Conservation (phyloP, 1,140 invertebrate genomes). For the Lordiphosa mommai region DNA sequence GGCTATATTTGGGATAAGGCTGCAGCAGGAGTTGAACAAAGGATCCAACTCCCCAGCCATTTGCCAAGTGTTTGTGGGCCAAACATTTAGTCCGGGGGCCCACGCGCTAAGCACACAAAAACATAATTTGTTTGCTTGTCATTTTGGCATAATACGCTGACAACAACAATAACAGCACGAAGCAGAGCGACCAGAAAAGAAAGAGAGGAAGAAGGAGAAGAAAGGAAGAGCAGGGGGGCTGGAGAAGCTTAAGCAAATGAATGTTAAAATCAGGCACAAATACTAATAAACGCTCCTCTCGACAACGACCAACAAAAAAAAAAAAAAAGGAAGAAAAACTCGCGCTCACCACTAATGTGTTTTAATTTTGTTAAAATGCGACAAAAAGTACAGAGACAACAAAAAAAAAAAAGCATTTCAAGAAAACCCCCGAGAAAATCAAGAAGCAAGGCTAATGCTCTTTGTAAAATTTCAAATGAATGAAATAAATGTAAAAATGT, state of each 20-base stretch:
- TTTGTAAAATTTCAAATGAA: too few species aligned
- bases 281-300: constrained; percentile 34
- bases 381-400: background rate
- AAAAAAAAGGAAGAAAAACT: constrained; percentile 25
- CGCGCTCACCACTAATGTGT: constrained; percentile 56
- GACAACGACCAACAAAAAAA: constrained; percentile 6
- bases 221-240: background rate
- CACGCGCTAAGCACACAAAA: constrained; percentile 67
- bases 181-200: background rate
- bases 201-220: background rate
- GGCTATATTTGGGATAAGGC: constrained; percentile 1
- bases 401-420: background rate
- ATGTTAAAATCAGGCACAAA: constrained; percentile 43
- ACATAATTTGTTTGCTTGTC: constrained; percentile 74
- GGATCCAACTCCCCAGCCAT: constrained; percentile 13
- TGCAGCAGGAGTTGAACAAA: background rate
- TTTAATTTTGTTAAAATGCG: constrained; percentile 52
- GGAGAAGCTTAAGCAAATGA: background rate
- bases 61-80: constrained; percentile 44
- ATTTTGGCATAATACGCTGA: constrained; percentile 66
- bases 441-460: too few species aligned
- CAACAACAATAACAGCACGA: constrained; percentile 41
- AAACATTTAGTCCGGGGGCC: constrained; percentile 22
- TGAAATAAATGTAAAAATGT: too few species aligned
- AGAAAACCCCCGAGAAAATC: too few species aligned